phyloP scores from a whole-genome alignment of 2,113 vertebrate species.

The Xiphophorus hellerii region DNA sequence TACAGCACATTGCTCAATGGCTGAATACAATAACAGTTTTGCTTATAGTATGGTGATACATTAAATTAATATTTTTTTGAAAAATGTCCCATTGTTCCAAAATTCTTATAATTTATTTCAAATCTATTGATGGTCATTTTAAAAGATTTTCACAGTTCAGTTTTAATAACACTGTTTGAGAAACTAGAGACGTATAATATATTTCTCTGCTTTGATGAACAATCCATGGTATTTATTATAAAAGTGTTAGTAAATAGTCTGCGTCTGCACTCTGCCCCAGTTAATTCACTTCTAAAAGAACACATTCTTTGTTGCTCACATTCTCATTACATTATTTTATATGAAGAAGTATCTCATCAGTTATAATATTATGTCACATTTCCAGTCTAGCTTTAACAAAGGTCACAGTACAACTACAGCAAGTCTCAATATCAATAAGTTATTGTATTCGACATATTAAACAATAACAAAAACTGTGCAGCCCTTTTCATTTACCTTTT shows the following conservation, averaged over 20 bases:
- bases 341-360: neutral
- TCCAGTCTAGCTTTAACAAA: no score
- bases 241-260: neutral
- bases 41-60: neutral
- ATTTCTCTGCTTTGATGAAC: neutral
- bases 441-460: no score
- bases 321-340: constrained; percentile 24
- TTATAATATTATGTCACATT: neutral
- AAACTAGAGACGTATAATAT: neutral
- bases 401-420: no score
- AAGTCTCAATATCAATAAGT: no score
- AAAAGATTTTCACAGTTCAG: no score
- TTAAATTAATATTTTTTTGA: no score
- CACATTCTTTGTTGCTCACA: constrained; percentile 2
- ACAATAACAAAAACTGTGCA: no score
- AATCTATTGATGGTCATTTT: neutral
- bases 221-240: neutral
- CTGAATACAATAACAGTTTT: no score
- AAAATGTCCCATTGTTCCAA: neutral
- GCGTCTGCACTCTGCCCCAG: neutral
- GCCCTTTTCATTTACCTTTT: no score
- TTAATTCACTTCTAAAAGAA: neutral
- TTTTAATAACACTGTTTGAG: neutral
- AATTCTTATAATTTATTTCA: neutral
- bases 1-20: no score